A percentile compares a stretch with the other conserved stretches of the same genome.
Evolutionary conservation across 2,113 vertebrate species (phyloP).

Genomic region (Tursiops truncatus): DNA sequence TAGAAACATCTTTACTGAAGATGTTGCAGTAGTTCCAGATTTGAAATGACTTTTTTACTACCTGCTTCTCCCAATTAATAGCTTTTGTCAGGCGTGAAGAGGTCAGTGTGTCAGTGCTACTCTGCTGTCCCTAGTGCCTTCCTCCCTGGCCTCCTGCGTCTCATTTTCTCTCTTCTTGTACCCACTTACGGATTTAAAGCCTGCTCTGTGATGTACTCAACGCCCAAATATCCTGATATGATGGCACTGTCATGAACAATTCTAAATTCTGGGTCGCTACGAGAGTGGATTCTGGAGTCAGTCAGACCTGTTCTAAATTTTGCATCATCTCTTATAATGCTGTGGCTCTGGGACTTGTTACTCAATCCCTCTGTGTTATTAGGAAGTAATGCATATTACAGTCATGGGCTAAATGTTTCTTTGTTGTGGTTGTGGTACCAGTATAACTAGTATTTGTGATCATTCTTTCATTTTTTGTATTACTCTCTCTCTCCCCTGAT

Average conservation of each 20-base stretch:
- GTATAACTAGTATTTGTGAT: neutral
- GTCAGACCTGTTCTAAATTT: neutral
- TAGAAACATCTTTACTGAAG: neutral
- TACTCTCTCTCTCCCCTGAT: neutral
- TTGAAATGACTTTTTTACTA: neutral
- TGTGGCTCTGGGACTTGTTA: neutral
- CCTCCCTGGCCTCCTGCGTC: neutral
- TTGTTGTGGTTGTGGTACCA: neutral
- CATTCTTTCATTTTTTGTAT: neutral
- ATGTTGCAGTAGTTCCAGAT: neutral
- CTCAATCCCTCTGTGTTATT: neutral
- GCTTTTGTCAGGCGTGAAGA: neutral
- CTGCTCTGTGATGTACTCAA: neutral
- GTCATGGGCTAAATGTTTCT: neutral
- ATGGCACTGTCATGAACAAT: neutral
- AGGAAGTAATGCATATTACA: neutral
- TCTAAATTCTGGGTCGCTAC: neutral
- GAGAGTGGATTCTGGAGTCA: neutral
- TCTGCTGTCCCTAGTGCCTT: neutral
- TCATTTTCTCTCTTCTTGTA: neutral
- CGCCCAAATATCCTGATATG: neutral
- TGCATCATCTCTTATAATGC: neutral
- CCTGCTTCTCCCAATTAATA: neutral
- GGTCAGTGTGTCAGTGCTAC: fast-evolving
- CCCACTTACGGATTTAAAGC: neutral